Evolutionary conservation across 2,113 vertebrate genomes (phyloP).

Genomic region (Lagenorhynchus albirostris): DNA sequence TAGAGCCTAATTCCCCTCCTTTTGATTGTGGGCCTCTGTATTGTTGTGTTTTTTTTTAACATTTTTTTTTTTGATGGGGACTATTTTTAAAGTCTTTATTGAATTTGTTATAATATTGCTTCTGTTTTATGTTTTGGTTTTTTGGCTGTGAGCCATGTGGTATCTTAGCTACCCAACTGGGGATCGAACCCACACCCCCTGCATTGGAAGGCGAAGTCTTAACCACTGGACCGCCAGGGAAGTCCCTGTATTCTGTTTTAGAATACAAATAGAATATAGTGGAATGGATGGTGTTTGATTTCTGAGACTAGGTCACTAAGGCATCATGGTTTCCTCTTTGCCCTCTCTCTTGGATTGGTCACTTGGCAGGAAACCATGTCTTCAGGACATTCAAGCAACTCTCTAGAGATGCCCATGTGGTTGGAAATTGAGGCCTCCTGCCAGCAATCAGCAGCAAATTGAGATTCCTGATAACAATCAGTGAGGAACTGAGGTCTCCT

Average conservation of each 20-base stretch:
- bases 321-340: neutral
- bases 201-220: no score
- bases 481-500: neutral
- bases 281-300: neutral
- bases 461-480: neutral
- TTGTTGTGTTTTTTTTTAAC: fast-evolving
- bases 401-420: neutral
- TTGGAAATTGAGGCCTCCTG: neutral
- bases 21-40: neutral
- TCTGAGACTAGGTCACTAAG: neutral
- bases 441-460: neutral
- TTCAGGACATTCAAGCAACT: neutral
- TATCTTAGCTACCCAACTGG: no score
- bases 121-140: no score
- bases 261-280: neutral
- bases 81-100: no score
- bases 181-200: no score
- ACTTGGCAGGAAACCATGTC: neutral
- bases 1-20: neutral
- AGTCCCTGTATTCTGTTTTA: neutral
- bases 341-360: neutral
- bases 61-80: no score
- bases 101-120: no score
- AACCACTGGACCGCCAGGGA: no score
- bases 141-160: no score